These are phyloP conservation scores for Callosobruchus maculatus DNA, from an alignment of 2,888 invertebrate species.

Conservation along the genomic window DNA sequence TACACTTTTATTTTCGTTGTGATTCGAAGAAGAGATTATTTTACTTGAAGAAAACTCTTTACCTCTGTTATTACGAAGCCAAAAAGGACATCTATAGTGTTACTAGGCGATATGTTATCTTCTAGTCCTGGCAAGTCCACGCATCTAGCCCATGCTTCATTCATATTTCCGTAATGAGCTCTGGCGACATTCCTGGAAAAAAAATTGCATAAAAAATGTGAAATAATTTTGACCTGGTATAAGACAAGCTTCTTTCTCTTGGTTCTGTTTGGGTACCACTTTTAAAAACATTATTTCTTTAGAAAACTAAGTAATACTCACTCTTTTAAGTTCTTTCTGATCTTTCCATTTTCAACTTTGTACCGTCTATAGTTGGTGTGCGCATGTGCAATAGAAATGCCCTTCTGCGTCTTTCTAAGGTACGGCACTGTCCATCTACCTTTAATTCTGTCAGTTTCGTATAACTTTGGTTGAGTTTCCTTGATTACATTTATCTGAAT, in stretches of 20 bases:
- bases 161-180: slow-evolving; percentile 33
- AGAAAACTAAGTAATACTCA: slow-evolving; percentile 10
- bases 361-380: slow-evolving; percentile 27
- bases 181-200: slow-evolving; percentile 23
- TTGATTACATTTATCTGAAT: slow-evolving; percentile 29
- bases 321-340: slow-evolving; percentile 22
- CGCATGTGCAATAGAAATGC: slow-evolving; percentile 13
- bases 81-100: slow-evolving; percentile 66
- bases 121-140: slow-evolving; percentile 79
- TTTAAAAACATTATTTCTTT: no score
- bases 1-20: no score
- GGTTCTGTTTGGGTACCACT: no score
- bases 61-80: slow-evolving; percentile 71
- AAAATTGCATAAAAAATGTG: no score
- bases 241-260: no score
- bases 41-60: slow-evolving; percentile 8
- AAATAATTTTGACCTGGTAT: no score
- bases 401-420: slow-evolving; percentile 26
- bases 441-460: slow-evolving; percentile 24
- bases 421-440: slow-evolving; percentile 17
- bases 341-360: slow-evolving; percentile 24
- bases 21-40: not conserved
- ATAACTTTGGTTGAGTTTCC: slow-evolving; percentile 25
- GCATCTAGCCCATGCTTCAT: slow-evolving; percentile 69
- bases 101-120: slow-evolving; percentile 76